Evolutionary conservation across 2,113 vertebrate species (phyloP).

Genomic region (Buteo buteo): DNA sequence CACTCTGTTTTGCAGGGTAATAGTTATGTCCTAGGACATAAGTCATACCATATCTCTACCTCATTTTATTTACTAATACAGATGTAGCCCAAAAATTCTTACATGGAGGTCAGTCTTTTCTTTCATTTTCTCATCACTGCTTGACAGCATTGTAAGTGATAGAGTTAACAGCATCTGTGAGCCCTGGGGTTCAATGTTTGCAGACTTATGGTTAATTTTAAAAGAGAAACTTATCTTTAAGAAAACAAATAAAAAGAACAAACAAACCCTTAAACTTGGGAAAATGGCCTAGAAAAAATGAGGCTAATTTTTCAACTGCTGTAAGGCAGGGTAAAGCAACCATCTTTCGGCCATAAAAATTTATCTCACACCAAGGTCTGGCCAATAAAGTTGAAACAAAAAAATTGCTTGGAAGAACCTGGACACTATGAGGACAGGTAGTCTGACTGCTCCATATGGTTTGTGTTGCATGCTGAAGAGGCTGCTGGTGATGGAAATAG

Average conservation of each 20-base stretch:
- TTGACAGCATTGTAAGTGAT: not conserved
- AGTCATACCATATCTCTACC: not conserved
- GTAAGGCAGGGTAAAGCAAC: not conserved
- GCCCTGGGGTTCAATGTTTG: not conserved
- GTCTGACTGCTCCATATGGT: not conserved
- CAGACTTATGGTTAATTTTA: not conserved
- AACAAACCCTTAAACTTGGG: not conserved
- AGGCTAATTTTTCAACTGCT: not conserved
- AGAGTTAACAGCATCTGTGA: not conserved
- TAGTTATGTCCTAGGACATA: not conserved
- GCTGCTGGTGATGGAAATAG: not conserved
- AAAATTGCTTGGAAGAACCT: not conserved
- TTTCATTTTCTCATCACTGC: not conserved
- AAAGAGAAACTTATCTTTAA: not conserved
- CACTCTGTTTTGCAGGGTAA: not conserved
- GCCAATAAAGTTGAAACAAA: not conserved
- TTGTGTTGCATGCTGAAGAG: not conserved
- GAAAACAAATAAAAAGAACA: not conserved
- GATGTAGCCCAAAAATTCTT: not conserved
- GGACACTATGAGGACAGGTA: not conserved
- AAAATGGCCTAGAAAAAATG: not conserved
- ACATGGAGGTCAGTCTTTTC: not conserved
- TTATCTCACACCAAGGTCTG: not conserved
- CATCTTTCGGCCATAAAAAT: not conserved
- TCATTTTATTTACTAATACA: not conserved